Evolutionary conservation across 2,888 invertebrate species (phyloP).

Genomic region (Sphaerophoria taeniata): DNA sequence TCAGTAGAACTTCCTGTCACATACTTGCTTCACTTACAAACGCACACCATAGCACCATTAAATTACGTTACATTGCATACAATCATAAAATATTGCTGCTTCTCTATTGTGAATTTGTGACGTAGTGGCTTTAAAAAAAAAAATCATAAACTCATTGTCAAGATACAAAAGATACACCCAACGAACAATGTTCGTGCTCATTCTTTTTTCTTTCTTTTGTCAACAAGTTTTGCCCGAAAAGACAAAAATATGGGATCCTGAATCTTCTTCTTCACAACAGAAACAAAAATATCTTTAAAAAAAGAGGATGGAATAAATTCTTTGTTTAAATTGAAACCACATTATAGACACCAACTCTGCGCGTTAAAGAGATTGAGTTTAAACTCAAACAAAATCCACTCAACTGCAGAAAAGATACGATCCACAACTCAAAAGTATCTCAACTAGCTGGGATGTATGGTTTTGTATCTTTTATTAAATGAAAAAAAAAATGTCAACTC

Average conservation of each 20-base stretch:
- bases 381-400: slow-evolving; percentile 37
- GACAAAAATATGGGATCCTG: slow-evolving; percentile 37
- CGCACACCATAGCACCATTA: not conserved
- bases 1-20: slow-evolving; percentile 71
- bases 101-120: not conserved
- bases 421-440: slow-evolving; percentile 59
- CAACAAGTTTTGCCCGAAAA: slow-evolving; percentile 51
- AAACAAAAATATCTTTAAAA: slow-evolving; percentile 9
- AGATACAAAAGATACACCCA: slow-evolving; percentile 47
- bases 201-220: slow-evolving; percentile 39
- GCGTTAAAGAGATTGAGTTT: slow-evolving; percentile 45
- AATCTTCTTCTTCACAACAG: slow-evolving; percentile 55
- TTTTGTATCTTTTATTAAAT: slow-evolving; percentile 42
- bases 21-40: slow-evolving; percentile 18
- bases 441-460: slow-evolving; percentile 18
- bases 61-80: not conserved
- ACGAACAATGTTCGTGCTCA: slow-evolving; percentile 7
- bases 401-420: slow-evolving; percentile 45
- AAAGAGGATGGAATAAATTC: slow-evolving; percentile 30
- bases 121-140: not conserved
- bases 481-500: slow-evolving; percentile 6
- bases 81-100: not conserved
- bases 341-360: slow-evolving; percentile 9
- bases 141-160: slow-evolving; percentile 34
- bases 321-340: slow-evolving; percentile 56